Base-by-base conservation (phyloP, 1,140 invertebrate species). In the Brachionus angularis region DNA sequence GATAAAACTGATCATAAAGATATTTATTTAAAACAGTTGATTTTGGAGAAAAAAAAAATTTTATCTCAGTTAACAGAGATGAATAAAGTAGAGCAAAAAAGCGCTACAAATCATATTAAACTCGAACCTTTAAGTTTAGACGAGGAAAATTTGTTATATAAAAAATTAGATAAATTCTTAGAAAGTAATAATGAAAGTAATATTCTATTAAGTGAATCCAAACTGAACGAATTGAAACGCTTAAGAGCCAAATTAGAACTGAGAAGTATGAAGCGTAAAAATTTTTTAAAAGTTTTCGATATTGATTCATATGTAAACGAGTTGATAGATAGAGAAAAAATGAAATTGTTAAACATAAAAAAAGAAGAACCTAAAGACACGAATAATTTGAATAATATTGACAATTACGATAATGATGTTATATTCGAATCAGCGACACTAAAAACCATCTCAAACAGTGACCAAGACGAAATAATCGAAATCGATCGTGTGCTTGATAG, bases 141-240 rank as follows among this genome's bases (percentile, higher is more conserved):
- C 74, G 86, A 87, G 74, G 86, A 87, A 76, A 75, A 78, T 23
- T 82, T 84, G 74, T 71, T 87, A 12, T 74, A 86, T 12, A 81
- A 84, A 64, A 82, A 80, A 73, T 72, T 85, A 3, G 80, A 84
- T 64, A 72, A 73, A 44, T 80, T 81, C 27, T 72, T 78, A 75
- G 25, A 80, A 62, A 61, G 79, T 16, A 33, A 58, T 10, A 21
- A 2, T 29, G 33, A 23, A 58, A 21, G n/a, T 36, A 34, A 58
- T 39, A 8, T 18, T 23, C 18, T 79, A 73, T 70, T 76, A 67
- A 75, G 85, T 1, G 76, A 81, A 7, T 73, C 79, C 2, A 76
- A 76, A 34, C n/a, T n/a, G n/a, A n/a, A n/a, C n/a, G 31, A 39
- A 50, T 33, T 73, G 39, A 1, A 3, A 12, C 33, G 53, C 10